A percentile compares a stretch with the other conserved stretches of the same genome.
phyloP scores from a whole-genome alignment of 2,113 vertebrate genomes.

The Turnix velox region DNA sequence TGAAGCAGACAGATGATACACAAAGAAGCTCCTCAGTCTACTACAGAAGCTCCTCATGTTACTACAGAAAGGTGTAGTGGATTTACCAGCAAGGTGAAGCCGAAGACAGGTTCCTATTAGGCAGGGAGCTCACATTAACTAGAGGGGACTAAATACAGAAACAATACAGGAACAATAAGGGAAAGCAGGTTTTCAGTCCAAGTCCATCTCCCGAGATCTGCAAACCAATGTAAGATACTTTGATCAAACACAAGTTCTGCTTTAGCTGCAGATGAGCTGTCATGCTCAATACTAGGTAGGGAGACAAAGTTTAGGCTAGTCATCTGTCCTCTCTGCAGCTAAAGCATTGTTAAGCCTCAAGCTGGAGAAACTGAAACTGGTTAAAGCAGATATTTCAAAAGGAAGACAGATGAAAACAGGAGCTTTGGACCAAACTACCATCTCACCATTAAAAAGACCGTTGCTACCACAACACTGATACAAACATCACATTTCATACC shows the following conservation, averaged over 20 bases:
- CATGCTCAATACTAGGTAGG: not conserved
- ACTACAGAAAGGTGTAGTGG: not conserved
- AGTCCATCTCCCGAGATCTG: not conserved
- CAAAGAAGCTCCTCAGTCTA: not conserved
- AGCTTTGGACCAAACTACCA: slow-evolving; percentile 3
- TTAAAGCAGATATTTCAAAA: not conserved
- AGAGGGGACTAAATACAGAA: not conserved
- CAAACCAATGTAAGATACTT: not conserved
- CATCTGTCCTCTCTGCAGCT: not conserved
- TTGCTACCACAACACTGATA: slow-evolving; percentile 62
- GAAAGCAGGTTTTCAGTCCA: not conserved
- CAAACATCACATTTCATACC: slow-evolving; percentile 55
- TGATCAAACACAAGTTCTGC: not conserved
- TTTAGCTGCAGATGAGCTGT: not conserved
- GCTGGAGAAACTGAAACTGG: not conserved
- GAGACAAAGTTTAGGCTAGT: not conserved
- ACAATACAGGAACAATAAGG: not conserved
- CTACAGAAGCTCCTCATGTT: not conserved
- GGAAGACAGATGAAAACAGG: slow-evolving; percentile 22
- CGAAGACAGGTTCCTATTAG: not conserved
- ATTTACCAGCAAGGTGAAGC: not conserved
- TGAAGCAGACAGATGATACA: not conserved
- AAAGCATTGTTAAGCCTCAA: not conserved
- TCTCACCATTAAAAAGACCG: not conserved
- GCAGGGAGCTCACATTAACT: not conserved